Base-by-base conservation (phyloP, 2,888 invertebrate species). In the Tanypteryx hageni region DNA sequence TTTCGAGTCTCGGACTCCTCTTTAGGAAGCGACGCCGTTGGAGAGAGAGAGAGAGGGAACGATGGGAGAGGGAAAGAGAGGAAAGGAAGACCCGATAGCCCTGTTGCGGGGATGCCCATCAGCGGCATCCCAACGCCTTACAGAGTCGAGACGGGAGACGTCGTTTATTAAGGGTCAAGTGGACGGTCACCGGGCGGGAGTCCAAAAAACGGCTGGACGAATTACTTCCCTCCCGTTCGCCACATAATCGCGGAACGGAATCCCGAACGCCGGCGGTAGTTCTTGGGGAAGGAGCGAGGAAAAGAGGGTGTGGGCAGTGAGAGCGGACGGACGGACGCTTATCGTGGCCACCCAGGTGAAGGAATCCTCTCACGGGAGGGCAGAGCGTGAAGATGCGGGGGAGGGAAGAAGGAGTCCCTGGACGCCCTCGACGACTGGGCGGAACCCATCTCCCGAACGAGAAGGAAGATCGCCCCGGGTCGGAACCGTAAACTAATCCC, bases 271-370 rank as follows among this genome's bases (percentile, higher is more conserved):
- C 31, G 44, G n/a, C 44, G 64, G 64, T 68, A 13, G 61, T 27
- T 3, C 18, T 10, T 14, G n/a, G 64, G 44, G 68, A 64, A 14
- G 18, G n/a, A n/a, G 89, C 57, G 56, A 31, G 61, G 61, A 31
- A 18, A 31, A 27, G 58, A 22, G 31, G 59, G 61, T 44, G 89
- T 16, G 18, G 27, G 22, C 4, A 57, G n/a, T 10, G 56, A 83
- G 76, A 27, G 18, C 10, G 76, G 3, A 3, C 22, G n/a, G 89
- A 89, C 27, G 89, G 89, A 89, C 89, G 64, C 89, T 86, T 22
- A 31, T 16, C 7, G 59, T 31, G 89, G 61, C 89, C 89, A 89
- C 89, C 89, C 89, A 89, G 68, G 89, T 89, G 64, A 16, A 89
- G 61, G 44, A 8, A 18, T 44, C 5, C 44, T 76, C 76, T 76